Evolutionary conservation across 2,113 vertebrate genomes (phyloP).

Genomic region (Formicarius rufipectus): DNA sequence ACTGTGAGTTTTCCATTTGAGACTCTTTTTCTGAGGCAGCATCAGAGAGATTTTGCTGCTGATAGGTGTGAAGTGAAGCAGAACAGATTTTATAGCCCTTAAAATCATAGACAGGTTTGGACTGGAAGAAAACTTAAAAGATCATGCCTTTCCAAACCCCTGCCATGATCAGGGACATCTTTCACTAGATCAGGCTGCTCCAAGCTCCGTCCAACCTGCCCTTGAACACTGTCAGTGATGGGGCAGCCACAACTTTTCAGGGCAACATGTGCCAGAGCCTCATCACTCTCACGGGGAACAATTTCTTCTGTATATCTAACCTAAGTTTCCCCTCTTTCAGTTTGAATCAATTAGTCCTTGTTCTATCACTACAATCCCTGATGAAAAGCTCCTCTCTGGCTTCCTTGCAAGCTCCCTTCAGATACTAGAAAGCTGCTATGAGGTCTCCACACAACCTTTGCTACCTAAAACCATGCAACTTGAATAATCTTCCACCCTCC

Average conservation of each 20-base stretch:
- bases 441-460: not conserved
- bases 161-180: not conserved
- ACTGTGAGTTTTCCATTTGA: not conserved
- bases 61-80: not conserved
- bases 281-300: not conserved
- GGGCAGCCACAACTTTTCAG: not conserved
- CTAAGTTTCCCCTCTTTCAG: not conserved
- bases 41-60: not conserved
- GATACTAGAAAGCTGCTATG: not conserved
- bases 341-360: not conserved
- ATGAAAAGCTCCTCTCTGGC: not conserved
- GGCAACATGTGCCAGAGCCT: not conserved
- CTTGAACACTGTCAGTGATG: not conserved
- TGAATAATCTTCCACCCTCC: not conserved
- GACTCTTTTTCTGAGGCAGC: not conserved
- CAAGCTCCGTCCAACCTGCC: accelerated
- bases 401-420: not conserved
- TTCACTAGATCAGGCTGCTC: not conserved
- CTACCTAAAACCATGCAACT: not conserved
- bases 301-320: not conserved
- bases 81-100: not conserved
- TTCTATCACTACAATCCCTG: not conserved
- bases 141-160: not conserved
- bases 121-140: not conserved
- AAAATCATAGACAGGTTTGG: not conserved